Evolutionary conservation across 2,113 vertebrate species (phyloP).

Genomic region (Notiomystis cincta): DNA sequence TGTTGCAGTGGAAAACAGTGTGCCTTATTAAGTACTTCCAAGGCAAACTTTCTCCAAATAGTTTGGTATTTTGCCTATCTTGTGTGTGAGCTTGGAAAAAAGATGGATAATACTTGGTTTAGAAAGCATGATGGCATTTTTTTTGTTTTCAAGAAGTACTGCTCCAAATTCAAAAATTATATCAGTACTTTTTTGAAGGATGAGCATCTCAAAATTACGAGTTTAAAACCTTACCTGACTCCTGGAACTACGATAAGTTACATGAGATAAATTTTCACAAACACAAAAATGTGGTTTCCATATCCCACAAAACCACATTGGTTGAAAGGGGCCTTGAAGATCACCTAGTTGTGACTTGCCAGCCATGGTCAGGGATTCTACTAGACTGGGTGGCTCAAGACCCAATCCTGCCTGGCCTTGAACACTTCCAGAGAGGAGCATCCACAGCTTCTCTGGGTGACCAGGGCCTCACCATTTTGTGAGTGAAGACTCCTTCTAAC

Average conservation of each 20-base stretch:
- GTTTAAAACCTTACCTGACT: neutral
- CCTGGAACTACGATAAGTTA: neutral
- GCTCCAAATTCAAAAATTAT: neutral
- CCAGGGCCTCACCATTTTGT: neutral
- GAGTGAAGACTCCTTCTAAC: neutral
- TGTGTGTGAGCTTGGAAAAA: neutral
- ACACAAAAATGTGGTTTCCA: neutral
- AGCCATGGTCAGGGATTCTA: neutral
- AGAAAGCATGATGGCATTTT: neutral
- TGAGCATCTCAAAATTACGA: neutral
- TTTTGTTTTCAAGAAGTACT: neutral
- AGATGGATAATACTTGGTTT: neutral
- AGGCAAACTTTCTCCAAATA: neutral
- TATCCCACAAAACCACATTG: accelerated
- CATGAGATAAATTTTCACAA: neutral
- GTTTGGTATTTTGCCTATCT: neutral
- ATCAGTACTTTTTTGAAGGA: neutral
- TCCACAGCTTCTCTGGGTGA: neutral
- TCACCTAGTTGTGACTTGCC: neutral
- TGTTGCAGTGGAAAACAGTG: neutral
- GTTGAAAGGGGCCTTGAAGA: neutral
- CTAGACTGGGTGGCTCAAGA: neutral
- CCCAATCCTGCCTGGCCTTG: neutral
- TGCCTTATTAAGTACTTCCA: neutral
- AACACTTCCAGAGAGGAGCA: neutral